Evolutionary conservation across 2,888 invertebrate species (phyloP).

Genomic region (Drosophila paramelanica): DNA sequence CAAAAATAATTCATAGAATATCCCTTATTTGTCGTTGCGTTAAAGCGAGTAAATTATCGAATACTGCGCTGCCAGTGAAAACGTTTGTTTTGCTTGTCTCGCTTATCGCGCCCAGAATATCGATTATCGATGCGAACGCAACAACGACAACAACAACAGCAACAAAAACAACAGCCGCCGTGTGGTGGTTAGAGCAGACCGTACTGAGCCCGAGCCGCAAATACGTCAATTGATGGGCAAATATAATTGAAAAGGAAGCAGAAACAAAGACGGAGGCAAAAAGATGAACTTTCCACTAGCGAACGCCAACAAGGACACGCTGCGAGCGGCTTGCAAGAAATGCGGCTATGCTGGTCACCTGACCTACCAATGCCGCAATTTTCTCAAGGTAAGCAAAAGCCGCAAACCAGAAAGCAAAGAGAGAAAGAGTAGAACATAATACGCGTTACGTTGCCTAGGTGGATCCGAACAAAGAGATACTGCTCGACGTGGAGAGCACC

Average conservation of each 20-base stretch:
- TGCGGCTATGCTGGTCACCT: conserved; percentile 98
- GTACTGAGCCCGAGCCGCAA: conserved; percentile 39
- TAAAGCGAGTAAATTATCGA: neutral
- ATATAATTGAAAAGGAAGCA: conserved; percentile 13
- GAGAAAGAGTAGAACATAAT: conserved; percentile 7
- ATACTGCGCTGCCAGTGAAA: conserved; percentile 14
- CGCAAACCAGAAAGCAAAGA: conserved; percentile 16
- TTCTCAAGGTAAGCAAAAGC: conserved; percentile 89
- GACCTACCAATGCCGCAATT: conserved; percentile 98
- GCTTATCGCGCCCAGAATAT: conserved; percentile 22
- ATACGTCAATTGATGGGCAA: conserved; percentile 52
- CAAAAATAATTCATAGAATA: neutral
- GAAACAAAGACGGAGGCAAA: conserved; percentile 6
- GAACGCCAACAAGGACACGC: conserved; percentile 88
- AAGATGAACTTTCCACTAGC: conserved; percentile 83
- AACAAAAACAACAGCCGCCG: conserved; percentile 48
- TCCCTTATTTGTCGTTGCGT: neutral
- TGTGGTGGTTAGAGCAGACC: conserved; percentile 48
- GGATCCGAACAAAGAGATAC: conserved; percentile 96
- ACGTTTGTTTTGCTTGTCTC: conserved; percentile 1
- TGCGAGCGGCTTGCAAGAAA: conserved; percentile 95
- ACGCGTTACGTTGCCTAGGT: conserved; percentile 85
- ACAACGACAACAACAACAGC: conserved; percentile 42
- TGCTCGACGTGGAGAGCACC: conserved; percentile 97
- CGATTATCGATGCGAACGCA: conserved; percentile 23